phyloP scores from a whole-genome alignment of 2,888 invertebrate genomes.

The Calameuta filiformis region DNA sequence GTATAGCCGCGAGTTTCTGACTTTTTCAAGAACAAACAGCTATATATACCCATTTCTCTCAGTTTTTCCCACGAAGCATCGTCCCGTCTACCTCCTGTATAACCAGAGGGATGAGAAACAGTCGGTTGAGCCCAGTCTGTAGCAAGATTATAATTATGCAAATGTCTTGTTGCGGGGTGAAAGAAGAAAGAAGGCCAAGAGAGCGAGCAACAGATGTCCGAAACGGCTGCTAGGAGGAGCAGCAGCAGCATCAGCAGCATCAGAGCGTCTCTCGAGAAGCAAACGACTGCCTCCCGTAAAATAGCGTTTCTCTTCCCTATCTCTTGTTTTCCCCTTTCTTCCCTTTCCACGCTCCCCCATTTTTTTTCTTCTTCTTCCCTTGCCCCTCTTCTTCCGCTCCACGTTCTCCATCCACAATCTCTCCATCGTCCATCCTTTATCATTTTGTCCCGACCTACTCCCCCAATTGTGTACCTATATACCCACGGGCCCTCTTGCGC shows the following conservation, averaged over 20 bases:
- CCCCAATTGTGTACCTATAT: not conserved
- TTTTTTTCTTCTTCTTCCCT: not conserved
- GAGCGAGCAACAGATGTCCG: conserved; percentile 63
- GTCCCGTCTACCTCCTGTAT: not conserved
- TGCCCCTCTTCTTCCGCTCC: not conserved
- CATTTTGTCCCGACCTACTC: not conserved
- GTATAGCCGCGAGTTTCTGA: not conserved
- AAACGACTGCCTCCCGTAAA: conserved; percentile 25
- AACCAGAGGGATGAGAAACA: not conserved
- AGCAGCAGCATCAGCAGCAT: conserved; percentile 9
- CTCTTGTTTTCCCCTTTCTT: conserved; percentile 9
- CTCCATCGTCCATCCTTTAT: not conserved
- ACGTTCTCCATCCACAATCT: not conserved
- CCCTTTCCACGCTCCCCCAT: not conserved
- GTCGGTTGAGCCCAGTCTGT: not conserved
- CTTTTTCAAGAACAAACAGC: not conserved
- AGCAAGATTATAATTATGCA: conserved; percentile 64
- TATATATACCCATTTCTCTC: not conserved
- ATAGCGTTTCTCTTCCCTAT: conserved; percentile 28
- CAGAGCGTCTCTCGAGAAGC: not conserved
- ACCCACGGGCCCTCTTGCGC: not conserved
- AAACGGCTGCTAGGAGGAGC: conserved; percentile 47
- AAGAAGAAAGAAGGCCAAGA: conserved; percentile 35
- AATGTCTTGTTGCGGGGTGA: conserved; percentile 57
- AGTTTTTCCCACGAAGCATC: not conserved